Evolutionary conservation across 2,888 invertebrate genomes (phyloP).

Genomic region (Agrotis puta): DNA sequence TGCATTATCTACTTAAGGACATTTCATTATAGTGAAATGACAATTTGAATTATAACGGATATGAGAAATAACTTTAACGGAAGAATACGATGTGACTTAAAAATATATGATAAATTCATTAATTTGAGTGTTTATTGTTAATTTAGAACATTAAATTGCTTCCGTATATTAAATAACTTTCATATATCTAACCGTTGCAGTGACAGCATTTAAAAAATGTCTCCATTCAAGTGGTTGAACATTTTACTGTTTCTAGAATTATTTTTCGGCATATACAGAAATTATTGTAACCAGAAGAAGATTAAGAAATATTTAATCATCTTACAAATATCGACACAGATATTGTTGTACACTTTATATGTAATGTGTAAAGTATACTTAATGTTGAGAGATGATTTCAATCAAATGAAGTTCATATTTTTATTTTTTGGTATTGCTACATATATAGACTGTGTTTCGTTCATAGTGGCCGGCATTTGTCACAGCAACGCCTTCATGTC

Average conservation of each 20-base stretch:
- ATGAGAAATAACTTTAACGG: no score
- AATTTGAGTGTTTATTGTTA: neutral
- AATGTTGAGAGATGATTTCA: neutral
- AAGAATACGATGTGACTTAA: neutral
- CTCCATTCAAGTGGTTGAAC: slow-evolving; percentile 5
- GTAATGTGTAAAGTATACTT: neutral
- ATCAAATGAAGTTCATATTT: neutral
- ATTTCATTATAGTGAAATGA: neutral
- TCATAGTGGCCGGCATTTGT: neutral
- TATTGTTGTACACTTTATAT: neutral
- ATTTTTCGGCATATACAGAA: slow-evolving; percentile 17
- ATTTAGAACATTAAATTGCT: neutral
- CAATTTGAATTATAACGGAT: neutral
- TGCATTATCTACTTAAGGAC: no score
- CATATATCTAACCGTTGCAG: no score
- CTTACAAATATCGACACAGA: slow-evolving; percentile 1
- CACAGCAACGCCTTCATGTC: slow-evolving; percentile 8
- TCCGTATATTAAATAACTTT: neutral
- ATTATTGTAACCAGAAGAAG: slow-evolving; percentile 3
- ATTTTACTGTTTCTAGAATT: slow-evolving; percentile 6
- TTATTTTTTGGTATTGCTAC: neutral
- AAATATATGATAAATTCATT: neutral
- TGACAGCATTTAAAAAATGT: no score
- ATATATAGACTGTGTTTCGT: neutral
- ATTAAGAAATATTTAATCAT: slow-evolving; percentile 6